Percentiles rank a stretch among this genome's conserved stretches.
These are phyloP conservation scores for Metridium senile DNA, from an alignment of 92 coral and sea anemone genomes.

Conservation along the genomic window DNA sequence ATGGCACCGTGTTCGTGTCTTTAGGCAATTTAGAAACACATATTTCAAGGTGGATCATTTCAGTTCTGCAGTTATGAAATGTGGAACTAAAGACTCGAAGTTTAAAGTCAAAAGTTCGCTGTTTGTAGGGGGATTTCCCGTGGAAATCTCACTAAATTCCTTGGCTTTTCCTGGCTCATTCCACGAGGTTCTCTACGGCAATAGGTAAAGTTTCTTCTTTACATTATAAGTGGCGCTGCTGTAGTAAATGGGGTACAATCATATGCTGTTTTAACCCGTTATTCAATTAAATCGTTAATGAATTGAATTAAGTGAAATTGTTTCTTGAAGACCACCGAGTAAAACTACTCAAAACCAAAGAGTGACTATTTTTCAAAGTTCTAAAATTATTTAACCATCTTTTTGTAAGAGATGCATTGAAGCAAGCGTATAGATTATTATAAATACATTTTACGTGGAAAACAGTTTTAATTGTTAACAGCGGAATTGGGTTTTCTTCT, in stretches of 20 bases:
- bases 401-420: neutral
- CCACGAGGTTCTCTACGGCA: conserved; percentile 35
- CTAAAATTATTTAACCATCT: too few relatives aligned
- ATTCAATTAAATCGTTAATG: neutral
- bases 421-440: neutral
- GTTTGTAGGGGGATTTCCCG: conserved; percentile 61
- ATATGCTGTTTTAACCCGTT: neutral
- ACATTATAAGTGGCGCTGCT: too few relatives aligned
- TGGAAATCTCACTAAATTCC: conserved; percentile 28
- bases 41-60: conserved; percentile 53
- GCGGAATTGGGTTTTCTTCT: neutral
- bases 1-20: conserved; percentile 61
- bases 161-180: conserved; percentile 43
- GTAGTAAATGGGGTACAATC: neutral
- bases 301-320: neutral
- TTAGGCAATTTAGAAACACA: conserved; percentile 50
- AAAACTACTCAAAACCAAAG: neutral
- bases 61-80: conserved; percentile 20
- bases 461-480: neutral
- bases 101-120: conserved; percentile 41
- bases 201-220: conserved; percentile 21
- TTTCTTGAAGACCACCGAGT: neutral
- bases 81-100: conserved; percentile 27
- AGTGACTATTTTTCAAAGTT: neutral
- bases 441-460: neutral